Conservation (phyloP, 2,113 vertebrate genomes). For the Leucoraja erinaceus region DNA sequence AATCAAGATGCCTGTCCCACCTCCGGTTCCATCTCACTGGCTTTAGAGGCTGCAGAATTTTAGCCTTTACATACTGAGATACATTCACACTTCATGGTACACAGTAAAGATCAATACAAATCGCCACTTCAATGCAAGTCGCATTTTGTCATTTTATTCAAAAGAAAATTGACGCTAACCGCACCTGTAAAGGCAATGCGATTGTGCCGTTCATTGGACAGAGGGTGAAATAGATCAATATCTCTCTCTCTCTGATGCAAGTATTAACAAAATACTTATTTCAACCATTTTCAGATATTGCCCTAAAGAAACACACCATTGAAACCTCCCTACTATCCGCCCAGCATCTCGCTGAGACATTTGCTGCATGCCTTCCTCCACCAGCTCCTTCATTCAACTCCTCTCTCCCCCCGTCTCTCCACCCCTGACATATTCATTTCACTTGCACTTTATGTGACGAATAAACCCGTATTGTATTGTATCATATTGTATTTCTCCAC, state of each 20-base stretch:
- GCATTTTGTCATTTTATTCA: conserved; percentile 22
- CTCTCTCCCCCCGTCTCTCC: background rate
- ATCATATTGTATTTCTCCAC: too few relatives aligned
- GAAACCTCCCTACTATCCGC: background rate
- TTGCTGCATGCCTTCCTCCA: background rate
- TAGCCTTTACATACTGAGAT: background rate
- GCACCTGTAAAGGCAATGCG: background rate
- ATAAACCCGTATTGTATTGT: too few relatives aligned
- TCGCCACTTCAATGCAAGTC: conserved; percentile 13
- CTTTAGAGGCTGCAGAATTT: background rate
- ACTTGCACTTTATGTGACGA: too few relatives aligned
- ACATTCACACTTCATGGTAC: background rate
- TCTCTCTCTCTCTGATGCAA: conserved; percentile 25
- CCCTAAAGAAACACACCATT: background rate
- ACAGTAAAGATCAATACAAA: conserved; percentile 17
- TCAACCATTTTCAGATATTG: background rate
- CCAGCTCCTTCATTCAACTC: background rate
- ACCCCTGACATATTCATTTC: too few relatives aligned
- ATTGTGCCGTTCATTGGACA: background rate
- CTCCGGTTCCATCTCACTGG: background rate
- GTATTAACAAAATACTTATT: conserved; percentile 9
- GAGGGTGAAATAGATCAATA: conserved; percentile 25
- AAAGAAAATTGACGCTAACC: conserved; percentile 26
- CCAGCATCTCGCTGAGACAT: background rate
- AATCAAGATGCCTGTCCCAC: background rate